Evolutionary conservation across 2,888 invertebrate species (phyloP), one percentile per base, ranked within the genome.

Genomic region (Xanthorhoe designata): DNA sequence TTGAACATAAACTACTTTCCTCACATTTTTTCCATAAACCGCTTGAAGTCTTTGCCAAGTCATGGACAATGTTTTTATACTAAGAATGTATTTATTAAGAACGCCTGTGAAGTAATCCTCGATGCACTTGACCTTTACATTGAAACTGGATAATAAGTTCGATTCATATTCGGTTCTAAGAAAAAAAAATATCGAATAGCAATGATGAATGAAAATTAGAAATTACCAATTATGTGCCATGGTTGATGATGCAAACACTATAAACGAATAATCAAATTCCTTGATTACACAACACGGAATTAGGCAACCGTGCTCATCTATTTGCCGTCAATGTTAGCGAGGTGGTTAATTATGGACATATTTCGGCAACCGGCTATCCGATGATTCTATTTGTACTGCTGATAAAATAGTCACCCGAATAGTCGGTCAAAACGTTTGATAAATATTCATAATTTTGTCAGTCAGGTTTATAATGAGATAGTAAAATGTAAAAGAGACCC

Each of bases 281-380:
- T 49, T 52, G 49, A 51, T 65, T 57, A 65, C 58, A 50, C 62
- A 61, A 61, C 47, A 54, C 54, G 29, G 49, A 57, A 42, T 61
- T 53, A 50, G 58, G 61, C 17, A 29, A 15, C 19, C 62, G 49
- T 53, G 50, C 53, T 58, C 58, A 59, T 59, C 61, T 58, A 62
- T 64, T 64, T 53, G 58, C 61, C 55, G 45, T 55, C 64, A 62
- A 56, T 61, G 61, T 55, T 58, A 61, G 42, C 53, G 54, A 59
- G 17, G 51, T 55, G 47, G 51, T 35, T 64, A 68, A 61, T 64
- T 64, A 57, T 49, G 61, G 32, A 68, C 61, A 64, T 62, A 68
- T 62, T 65, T 65, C 45, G 61, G 19, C 35, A 52, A 52, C 51
- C 51, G 50, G 53, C 50, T 55, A 59, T 66, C 45, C 42, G 45